Percentiles rank a stretch among this genome's conserved stretches.
phyloP scores from a whole-genome alignment of 2,113 vertebrate species.

The Pterocles burchelli region DNA sequence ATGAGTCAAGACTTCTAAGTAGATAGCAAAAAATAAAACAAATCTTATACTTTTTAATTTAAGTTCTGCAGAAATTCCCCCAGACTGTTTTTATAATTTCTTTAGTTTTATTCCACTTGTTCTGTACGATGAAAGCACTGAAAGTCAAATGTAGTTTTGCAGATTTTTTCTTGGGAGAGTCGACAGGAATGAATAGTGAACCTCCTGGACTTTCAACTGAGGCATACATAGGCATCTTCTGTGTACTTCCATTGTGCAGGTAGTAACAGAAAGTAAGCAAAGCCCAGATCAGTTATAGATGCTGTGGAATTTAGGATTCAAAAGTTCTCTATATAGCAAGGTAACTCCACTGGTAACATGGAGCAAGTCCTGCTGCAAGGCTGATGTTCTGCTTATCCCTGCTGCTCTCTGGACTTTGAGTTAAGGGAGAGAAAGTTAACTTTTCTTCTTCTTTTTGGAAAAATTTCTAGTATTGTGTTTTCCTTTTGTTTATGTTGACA shows the following conservation, averaged over 20 bases:
- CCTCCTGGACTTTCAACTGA: not conserved
- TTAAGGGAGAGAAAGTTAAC: not conserved
- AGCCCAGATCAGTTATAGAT: not conserved
- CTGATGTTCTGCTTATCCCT: not conserved
- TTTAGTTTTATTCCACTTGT: not conserved
- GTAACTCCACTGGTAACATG: not conserved
- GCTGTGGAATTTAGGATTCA: not conserved
- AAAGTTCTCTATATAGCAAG: not conserved
- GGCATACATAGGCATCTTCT: not conserved
- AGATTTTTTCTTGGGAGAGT: not conserved
- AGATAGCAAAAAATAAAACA: not conserved
- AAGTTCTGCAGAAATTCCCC: not conserved
- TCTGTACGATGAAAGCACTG: not conserved
- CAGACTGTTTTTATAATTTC: not conserved
- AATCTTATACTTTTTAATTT: not conserved
- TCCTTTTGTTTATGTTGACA: slow-evolving; percentile 2
- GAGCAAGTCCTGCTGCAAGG: not conserved
- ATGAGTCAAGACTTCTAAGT: not conserved
- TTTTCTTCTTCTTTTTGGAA: not conserved
- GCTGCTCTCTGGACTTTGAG: not conserved
- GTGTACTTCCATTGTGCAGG: not conserved
- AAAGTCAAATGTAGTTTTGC: not conserved
- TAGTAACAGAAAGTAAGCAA: not conserved
- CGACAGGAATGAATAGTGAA: not conserved
- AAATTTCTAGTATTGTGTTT: not conserved